Conservation (phyloP, 2,888 invertebrate genomes). For the Troides oblongomaculatus region DNA sequence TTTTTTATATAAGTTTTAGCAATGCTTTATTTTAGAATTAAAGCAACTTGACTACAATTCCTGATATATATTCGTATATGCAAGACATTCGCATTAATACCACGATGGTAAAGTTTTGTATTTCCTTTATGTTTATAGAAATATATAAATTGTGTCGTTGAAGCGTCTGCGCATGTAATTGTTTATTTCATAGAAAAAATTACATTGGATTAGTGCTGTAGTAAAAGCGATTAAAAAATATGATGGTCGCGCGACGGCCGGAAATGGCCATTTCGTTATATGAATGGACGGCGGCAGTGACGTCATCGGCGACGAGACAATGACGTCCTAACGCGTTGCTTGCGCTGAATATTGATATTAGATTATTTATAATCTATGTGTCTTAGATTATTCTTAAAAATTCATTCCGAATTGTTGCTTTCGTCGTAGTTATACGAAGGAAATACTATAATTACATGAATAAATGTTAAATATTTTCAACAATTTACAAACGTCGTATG, state of each 20-base stretch:
- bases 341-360: conserved; percentile 18
- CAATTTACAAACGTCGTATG: background rate
- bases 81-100: too few relatives aligned
- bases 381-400: background rate
- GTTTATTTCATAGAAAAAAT: conserved; percentile 32
- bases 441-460: background rate
- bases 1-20: too few relatives aligned
- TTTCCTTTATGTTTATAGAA: too few relatives aligned
- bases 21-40: too few relatives aligned
- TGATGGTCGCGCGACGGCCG: conserved; percentile 47
- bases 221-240: conserved; percentile 43
- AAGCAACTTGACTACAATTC: too few relatives aligned
- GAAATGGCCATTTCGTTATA: conserved; percentile 61
- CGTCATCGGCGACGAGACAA: conserved; percentile 42
- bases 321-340: conserved; percentile 47
- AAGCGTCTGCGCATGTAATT: background rate
- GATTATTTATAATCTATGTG: background rate
- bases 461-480: background rate
- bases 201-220: conserved; percentile 47
- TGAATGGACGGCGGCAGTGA: conserved; percentile 45
- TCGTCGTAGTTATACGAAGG: background rate
- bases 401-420: background rate
- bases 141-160: too few relatives aligned
- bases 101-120: too few relatives aligned
- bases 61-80: too few relatives aligned